Evolutionary conservation across 2,888 invertebrate species (phyloP), one percentile per base, ranked within the genome.

Genomic region (Synanthedon myopaeformis): DNA sequence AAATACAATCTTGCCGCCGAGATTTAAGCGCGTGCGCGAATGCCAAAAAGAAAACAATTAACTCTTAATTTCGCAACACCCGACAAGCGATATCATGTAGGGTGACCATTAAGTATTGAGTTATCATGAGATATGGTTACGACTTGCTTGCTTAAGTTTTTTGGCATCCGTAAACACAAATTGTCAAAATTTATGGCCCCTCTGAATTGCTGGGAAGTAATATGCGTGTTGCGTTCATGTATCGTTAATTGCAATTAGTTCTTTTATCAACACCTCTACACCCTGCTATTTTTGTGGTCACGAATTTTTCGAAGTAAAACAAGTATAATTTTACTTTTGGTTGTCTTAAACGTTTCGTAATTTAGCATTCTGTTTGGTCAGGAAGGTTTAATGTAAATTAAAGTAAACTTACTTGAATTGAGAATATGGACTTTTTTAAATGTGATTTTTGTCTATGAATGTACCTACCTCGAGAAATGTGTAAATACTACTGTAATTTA

Each of bases 41-140:
- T 52, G 54, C 56, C 54, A 69, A 72, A 72, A 77, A 70, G 62
- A 70, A 73, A 69, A 72, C 66, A 69, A 74, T 72, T 69, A 67
- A 69, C 65, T 70, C 66, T 76, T 75, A 74, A 76, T 72, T 77
- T 70, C 58, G 76, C 72, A 73, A 76, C 72, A 73, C 72, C 69
- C 71, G 60, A 71, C 74, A 72, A 68, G 60, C 65, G 61, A 66
- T 69, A 64, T 68, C 62, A 54, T 66, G 70, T 75, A 72, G 70
- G 74, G 74, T 71, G 64, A 67, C 72, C 74, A 75, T 70, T 68
- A 70, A 68, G 56, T 61, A 63, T 61, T 55, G 58, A 65, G 59
- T 70, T 70, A 73, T 70, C 67, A 68, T 68, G 64, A 69, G 56
- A 61, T 69, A 69, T 57, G 59, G 61, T 71, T 67, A 70, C 63